These are phyloP conservation scores for Clostera curtula DNA, from an alignment of 2,888 invertebrate genomes.

Conservation along the genomic window DNA sequence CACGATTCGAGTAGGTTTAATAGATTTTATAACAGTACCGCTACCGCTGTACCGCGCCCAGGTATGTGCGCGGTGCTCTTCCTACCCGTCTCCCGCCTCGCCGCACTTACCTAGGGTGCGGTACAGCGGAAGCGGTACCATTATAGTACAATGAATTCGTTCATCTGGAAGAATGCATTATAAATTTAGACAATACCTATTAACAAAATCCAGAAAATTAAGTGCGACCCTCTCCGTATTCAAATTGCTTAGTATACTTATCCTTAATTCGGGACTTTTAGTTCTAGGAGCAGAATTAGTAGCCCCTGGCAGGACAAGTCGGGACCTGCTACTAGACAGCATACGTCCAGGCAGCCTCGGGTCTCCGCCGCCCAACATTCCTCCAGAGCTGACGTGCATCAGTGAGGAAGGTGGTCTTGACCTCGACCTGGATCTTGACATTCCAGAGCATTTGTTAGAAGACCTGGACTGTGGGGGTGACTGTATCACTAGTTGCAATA, in stretches of 20 bases:
- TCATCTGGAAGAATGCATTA: too few species aligned
- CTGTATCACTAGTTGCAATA: conserved; percentile 89
- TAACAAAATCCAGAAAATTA: too few species aligned
- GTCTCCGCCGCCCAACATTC: conserved; percentile 68
- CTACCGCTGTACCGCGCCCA: too few species aligned
- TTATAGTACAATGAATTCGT: too few species aligned
- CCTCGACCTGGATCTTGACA: conserved; percentile 81
- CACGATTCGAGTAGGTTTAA: too few species aligned
- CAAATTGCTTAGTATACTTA: not conserved
- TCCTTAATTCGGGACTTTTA: conserved; percentile 10
- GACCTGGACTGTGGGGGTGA: conserved; percentile 87
- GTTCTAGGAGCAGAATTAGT: conserved; percentile 70
- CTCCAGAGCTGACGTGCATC: conserved; percentile 86
- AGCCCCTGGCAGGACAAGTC: conserved; percentile 55
- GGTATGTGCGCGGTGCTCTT: too few species aligned
- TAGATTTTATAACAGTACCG: too few species aligned
- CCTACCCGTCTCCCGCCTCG: too few species aligned
- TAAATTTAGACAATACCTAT: too few species aligned
- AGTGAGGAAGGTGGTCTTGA: conserved; percentile 90
- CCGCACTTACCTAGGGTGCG: too few species aligned
- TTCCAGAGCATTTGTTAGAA: conserved; percentile 82
- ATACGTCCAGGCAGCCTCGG: conserved; percentile 62
- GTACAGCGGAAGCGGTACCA: too few species aligned
- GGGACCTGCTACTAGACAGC: conserved; percentile 57
- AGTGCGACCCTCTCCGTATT: too few species aligned